Conservation (phyloP, 2,888 invertebrate genomes). For the Liodrosophila aerea region DNA sequence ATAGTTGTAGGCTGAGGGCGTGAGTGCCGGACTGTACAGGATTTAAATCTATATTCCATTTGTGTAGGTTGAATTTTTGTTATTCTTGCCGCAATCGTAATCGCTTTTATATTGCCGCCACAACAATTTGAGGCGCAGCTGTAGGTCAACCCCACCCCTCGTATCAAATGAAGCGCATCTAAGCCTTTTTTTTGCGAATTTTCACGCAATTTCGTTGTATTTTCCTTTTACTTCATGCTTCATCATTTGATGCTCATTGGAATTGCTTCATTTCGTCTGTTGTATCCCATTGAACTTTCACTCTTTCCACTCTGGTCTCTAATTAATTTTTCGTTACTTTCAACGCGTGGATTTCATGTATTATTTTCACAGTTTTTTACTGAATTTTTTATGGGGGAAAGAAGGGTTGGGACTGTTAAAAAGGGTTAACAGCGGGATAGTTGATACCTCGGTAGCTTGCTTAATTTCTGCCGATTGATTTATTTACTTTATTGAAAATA, state of each 20-base stretch:
- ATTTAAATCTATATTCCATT: slow-evolving; percentile 33
- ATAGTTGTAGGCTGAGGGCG: slow-evolving; percentile 21
- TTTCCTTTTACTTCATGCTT: slow-evolving; percentile 46
- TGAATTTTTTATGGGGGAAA: slow-evolving; percentile 41
- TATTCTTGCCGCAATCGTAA: slow-evolving; percentile 33
- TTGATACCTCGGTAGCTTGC: slow-evolving; percentile 14
- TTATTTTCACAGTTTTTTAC: slow-evolving; percentile 40
- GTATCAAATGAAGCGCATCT: slow-evolving; percentile 41
- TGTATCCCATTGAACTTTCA: slow-evolving; percentile 66
- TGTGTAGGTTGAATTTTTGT: too few relatives aligned
- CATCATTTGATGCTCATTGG: slow-evolving; percentile 44
- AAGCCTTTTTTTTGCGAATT: slow-evolving; percentile 51
- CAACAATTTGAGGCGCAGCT: slow-evolving; percentile 58
- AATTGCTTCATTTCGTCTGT: slow-evolving; percentile 65
- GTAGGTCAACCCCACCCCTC: slow-evolving; percentile 35
- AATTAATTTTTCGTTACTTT: slow-evolving; percentile 64
- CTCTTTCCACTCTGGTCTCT: slow-evolving; percentile 49
- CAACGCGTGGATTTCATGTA: slow-evolving; percentile 22
- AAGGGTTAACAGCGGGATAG: slow-evolving; percentile 28
- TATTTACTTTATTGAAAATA: slow-evolving; percentile 47
- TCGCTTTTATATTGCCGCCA: slow-evolving; percentile 56
- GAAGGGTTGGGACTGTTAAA: slow-evolving; percentile 39
- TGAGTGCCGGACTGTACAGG: slow-evolving; percentile 40
- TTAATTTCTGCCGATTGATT: slow-evolving; percentile 58
- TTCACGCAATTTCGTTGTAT: slow-evolving; percentile 47